Evolutionary conservation across 2,113 vertebrate species (phyloP).

Genomic region (Acrocephalus kingi): DNA sequence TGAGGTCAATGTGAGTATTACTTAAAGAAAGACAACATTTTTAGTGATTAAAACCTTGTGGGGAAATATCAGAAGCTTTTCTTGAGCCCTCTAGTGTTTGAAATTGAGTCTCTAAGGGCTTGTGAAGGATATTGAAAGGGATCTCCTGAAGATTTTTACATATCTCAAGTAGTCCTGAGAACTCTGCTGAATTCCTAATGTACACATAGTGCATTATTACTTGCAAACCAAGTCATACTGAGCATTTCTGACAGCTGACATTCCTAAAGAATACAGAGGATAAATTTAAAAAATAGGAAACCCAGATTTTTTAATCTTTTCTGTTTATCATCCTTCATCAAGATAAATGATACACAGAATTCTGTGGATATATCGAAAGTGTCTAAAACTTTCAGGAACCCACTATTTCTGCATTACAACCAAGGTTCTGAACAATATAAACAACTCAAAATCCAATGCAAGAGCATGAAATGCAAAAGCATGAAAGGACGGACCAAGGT

Average conservation of each 20-base stretch:
- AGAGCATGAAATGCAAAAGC: background rate
- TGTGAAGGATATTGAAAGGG: background rate
- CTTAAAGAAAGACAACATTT: background rate
- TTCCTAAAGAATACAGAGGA: background rate
- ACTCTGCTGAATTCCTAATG: background rate
- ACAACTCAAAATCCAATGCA: background rate
- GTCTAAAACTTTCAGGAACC: background rate
- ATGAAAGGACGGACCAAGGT: background rate
- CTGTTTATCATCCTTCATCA: background rate
- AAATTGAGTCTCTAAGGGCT: background rate
- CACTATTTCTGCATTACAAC: background rate
- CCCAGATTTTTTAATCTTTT: background rate
- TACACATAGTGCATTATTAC: background rate
- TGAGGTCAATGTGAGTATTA: background rate
- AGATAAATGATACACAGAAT: background rate
- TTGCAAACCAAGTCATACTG: background rate
- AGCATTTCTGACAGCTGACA: background rate
- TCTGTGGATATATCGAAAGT: background rate
- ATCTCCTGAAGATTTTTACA: background rate
- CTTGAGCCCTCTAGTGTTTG: slow-evolving; percentile 4
- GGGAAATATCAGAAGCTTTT: background rate
- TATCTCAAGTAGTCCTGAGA: background rate
- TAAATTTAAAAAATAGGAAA: background rate
- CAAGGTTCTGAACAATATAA: background rate
- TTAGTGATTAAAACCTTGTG: background rate